These are phyloP conservation scores for Baryphthengus martii DNA, from an alignment of 2,113 vertebrate species.

Conservation along the genomic window DNA sequence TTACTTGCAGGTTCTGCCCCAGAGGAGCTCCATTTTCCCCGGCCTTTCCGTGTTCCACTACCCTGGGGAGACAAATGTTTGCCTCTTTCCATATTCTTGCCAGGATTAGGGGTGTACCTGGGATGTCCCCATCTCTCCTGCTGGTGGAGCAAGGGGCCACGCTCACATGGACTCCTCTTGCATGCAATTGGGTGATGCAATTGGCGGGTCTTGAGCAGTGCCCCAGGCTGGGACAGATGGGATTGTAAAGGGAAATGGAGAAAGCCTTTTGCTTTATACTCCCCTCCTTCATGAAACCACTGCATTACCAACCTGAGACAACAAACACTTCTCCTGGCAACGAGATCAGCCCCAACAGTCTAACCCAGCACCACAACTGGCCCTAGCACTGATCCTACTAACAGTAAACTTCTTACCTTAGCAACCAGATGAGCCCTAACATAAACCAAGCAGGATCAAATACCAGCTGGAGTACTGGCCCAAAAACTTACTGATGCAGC, in stretches of 20 bases:
- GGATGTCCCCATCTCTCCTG: not conserved
- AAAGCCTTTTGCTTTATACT: not conserved
- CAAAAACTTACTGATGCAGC: not conserved
- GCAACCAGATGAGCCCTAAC: conserved; percentile 5
- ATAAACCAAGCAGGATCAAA: conserved; percentile 22
- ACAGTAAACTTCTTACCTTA: not conserved
- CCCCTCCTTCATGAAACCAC: not conserved
- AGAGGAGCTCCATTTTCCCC: not conserved
- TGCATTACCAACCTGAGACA: not conserved
- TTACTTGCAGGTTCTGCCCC: not conserved
- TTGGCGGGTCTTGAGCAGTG: not conserved
- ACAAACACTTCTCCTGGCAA: not conserved
- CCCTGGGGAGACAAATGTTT: not conserved
- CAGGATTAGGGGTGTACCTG: not conserved
- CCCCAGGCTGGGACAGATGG: not conserved
- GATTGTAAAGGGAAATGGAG: not conserved
- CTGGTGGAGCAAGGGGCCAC: fast-evolving
- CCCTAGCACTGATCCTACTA: not conserved
- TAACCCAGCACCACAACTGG: not conserved
- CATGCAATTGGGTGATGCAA: not conserved
- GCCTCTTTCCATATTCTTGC: not conserved
- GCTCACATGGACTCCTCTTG: not conserved
- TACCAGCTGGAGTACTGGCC: not conserved
- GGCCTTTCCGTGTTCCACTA: not conserved
- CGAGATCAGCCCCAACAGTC: fast-evolving